A percentile compares a stretch with the other conserved stretches of the same genome.
Evolutionary conservation across 37 sponge, comb jelly and placozoan species (phyloP).

Genomic region (Geodia barretti): DNA sequence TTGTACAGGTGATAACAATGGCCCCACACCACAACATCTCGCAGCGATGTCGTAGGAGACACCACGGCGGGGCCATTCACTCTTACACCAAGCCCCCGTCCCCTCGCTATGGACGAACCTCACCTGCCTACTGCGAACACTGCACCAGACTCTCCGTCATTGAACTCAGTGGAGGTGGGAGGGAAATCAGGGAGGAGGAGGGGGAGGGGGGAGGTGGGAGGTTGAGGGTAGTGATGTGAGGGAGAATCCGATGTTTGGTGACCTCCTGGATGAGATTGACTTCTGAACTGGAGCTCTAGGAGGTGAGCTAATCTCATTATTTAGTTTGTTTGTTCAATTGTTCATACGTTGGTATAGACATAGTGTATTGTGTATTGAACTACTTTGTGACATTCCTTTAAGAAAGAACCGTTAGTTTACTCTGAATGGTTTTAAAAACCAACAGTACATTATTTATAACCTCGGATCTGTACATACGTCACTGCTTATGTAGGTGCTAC

Average conservation of each 20-base stretch:
- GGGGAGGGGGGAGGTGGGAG: too few relatives aligned
- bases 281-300: neutral
- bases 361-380: too few relatives aligned
- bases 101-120: slow-evolving; percentile 50
- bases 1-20: slow-evolving; percentile 70
- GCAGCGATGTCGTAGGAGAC: slow-evolving; percentile 39
- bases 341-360: too few relatives aligned
- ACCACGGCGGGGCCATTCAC: slow-evolving; percentile 76
- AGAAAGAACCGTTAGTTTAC: too few relatives aligned
- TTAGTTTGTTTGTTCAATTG: too few relatives aligned
- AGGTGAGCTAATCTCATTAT: too few relatives aligned
- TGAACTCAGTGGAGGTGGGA: neutral
- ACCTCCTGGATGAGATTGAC: slow-evolving; percentile 63
- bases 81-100: slow-evolving; percentile 29
- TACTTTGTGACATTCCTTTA: too few relatives aligned
- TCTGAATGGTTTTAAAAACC: too few relatives aligned
- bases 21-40: slow-evolving; percentile 66
- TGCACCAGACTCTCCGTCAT: slow-evolving; percentile 11
- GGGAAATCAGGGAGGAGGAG: neutral
- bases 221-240: too few relatives aligned
- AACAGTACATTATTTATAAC: too few relatives aligned
- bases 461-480: too few relatives aligned
- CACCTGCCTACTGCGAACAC: slow-evolving; percentile 46
- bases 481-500: too few relatives aligned
- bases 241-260: neutral